phyloP scores from a whole-genome alignment of 2,888 invertebrate species.

The Pseudoips prasinana region DNA sequence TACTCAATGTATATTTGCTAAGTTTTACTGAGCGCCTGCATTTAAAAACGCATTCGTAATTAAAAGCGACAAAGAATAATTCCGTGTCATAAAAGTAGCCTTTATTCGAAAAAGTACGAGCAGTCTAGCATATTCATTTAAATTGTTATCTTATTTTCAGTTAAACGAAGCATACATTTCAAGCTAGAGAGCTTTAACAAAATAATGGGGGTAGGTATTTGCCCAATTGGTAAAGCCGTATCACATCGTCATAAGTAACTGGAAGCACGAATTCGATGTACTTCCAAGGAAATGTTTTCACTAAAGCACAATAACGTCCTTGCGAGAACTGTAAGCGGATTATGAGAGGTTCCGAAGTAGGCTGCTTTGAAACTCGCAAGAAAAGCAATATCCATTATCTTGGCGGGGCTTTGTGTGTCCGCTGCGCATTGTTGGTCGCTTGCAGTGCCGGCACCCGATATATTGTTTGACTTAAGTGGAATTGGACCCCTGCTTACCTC shows the following conservation, averaged over 20 bases:
- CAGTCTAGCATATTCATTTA: no score
- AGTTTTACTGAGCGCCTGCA: no score
- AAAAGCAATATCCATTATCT: constrained; percentile 81
- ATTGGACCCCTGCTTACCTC: constrained; percentile 37
- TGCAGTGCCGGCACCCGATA: constrained; percentile 46
- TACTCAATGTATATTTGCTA: no score
- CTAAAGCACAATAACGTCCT: constrained; percentile 63
- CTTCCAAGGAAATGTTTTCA: constrained; percentile 63
- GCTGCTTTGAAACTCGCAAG: constrained; percentile 78
- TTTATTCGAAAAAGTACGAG: no score
- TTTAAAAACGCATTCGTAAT: no score
- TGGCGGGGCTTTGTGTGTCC: constrained; percentile 66
- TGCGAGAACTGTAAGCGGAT: constrained; percentile 74
- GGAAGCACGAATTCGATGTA: constrained; percentile 44
- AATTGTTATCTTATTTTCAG: constrained; percentile 1
- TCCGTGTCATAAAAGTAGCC: no score
- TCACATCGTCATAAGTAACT: constrained; percentile 44
- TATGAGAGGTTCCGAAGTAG: constrained; percentile 77
- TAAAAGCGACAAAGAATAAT: no score
- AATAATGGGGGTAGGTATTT: constrained; percentile 25
- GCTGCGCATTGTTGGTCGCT: constrained; percentile 61
- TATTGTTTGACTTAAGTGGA: constrained; percentile 53
- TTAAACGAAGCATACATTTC: constrained; percentile 4
- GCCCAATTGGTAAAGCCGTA: constrained; percentile 43
- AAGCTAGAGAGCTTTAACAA: constrained; percentile 18